Conservation (phyloP, 1,140 invertebrate species). For the Diachasmimorpha longicaudata region DNA sequence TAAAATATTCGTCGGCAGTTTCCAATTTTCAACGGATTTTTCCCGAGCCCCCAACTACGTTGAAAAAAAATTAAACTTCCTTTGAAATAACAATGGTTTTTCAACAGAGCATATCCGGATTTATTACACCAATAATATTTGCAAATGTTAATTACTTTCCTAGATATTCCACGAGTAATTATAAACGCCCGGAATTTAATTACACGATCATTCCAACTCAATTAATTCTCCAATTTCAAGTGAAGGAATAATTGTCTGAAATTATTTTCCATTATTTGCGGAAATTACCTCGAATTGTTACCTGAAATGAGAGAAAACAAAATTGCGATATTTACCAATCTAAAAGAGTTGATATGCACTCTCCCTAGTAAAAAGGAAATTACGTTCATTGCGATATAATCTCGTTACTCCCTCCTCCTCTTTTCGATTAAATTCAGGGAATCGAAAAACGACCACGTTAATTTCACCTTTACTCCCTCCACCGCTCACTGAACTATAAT, state of each 20-base stretch:
- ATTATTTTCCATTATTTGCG: background rate
- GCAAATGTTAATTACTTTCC: background rate
- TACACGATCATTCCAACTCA: background rate
- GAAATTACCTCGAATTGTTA: background rate
- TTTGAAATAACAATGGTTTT: too few relatives aligned
- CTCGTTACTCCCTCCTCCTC: background rate
- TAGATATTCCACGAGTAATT: background rate
- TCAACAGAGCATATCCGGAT: too few relatives aligned
- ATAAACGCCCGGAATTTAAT: background rate
- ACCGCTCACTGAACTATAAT: background rate
- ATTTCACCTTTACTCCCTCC: conserved; percentile 17
- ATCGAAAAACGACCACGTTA: background rate
- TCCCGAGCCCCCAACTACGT: too few relatives aligned
- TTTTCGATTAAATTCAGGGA: background rate
- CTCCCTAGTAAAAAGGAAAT: background rate
- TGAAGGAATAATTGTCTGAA: background rate
- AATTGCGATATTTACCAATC: background rate
- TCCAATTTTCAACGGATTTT: too few relatives aligned
- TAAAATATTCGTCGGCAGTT: too few relatives aligned
- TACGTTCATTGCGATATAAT: background rate
- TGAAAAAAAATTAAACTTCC: too few relatives aligned
- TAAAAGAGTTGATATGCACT: background rate
- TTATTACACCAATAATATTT: background rate
- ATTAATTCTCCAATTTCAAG: background rate
- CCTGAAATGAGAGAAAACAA: background rate